phyloP scores from a whole-genome alignment of 2,888 invertebrate genomes.

The Cryptophagus acutangulus region DNA sequence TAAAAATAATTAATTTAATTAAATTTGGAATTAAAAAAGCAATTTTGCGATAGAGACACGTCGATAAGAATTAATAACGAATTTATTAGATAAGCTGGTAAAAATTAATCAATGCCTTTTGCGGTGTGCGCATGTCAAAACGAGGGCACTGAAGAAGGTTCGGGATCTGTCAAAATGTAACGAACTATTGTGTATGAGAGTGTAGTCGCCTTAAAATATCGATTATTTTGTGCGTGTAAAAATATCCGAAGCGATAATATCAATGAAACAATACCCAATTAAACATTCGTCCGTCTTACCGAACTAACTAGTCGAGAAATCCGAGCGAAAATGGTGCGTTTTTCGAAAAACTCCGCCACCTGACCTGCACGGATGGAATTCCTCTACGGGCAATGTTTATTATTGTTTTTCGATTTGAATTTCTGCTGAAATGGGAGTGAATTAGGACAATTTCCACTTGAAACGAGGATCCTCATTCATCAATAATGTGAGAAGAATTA shows the following conservation, averaged over 20 bases:
- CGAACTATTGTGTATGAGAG: conserved; percentile 30
- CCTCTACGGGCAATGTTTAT: too few relatives aligned
- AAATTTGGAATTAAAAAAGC: too few relatives aligned
- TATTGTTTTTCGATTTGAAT: too few relatives aligned
- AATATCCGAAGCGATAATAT: conserved; percentile 15
- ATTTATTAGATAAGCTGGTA: conserved; percentile 10
- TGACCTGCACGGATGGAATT: too few relatives aligned
- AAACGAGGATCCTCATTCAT: too few relatives aligned
- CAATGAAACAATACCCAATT: conserved; percentile 5
- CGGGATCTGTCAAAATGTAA: conserved; percentile 33
- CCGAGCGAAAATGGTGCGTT: too few relatives aligned
- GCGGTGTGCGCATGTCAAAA: conserved; percentile 24
- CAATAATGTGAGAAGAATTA: too few relatives aligned
- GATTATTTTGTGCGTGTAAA: conserved; percentile 30
- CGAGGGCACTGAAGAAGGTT: conserved; percentile 21
- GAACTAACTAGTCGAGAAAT: too few relatives aligned
- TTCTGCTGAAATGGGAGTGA: not conserved
- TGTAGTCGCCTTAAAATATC: conserved; percentile 25
- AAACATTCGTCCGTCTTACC: too few relatives aligned
- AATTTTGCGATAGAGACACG: too few relatives aligned
- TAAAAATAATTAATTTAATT: too few relatives aligned
- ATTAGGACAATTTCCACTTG: not conserved
- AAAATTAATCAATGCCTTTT: conserved; percentile 30
- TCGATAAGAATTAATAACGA: conserved; percentile 1
- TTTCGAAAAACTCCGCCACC: too few relatives aligned